phyloP scores from a whole-genome alignment of 2,888 invertebrate species.

The Lagria hirta region DNA sequence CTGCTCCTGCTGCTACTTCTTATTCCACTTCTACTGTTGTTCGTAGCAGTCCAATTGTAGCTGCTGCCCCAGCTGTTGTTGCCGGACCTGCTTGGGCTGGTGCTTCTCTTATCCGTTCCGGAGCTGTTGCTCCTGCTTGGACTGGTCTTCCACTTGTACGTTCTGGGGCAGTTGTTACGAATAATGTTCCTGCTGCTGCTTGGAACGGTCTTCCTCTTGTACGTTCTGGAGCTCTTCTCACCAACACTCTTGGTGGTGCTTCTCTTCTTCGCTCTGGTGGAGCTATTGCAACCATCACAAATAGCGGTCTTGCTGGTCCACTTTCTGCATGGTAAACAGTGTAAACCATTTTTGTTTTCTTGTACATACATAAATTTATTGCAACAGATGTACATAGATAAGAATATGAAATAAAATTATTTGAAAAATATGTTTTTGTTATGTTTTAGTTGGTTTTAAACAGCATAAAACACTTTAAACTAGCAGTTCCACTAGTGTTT shows the following conservation, averaged over 20 bases:
- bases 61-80: conserved; percentile 34
- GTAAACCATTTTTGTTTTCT: too few relatives aligned
- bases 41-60: conserved; percentile 47
- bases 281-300: conserved; percentile 3
- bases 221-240: conserved; percentile 7
- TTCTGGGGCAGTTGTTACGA: conserved; percentile 46
- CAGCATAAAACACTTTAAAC: too few relatives aligned
- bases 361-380: background rate
- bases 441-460: too few relatives aligned
- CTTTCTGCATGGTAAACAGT: conserved; percentile 16
- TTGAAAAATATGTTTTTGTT: too few relatives aligned
- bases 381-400: too few relatives aligned
- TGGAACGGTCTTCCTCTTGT: conserved; percentile 1
- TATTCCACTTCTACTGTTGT: conserved; percentile 2
- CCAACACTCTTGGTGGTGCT: conserved; percentile 2
- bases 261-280: conserved; percentile 7
- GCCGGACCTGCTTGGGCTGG: conserved; percentile 6
- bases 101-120: conserved; percentile 2
- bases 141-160: too few relatives aligned
- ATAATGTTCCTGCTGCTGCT: conserved; percentile 10
- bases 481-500: too few relatives aligned
- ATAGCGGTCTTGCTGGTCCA: conserved; percentile 7
- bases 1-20: conserved; percentile 41
- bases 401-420: too few relatives aligned
- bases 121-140: conserved; percentile 10